These are phyloP conservation scores for Phoenicopterus ruber DNA, from an alignment of 2,113 vertebrate species.

Conservation along the genomic window DNA sequence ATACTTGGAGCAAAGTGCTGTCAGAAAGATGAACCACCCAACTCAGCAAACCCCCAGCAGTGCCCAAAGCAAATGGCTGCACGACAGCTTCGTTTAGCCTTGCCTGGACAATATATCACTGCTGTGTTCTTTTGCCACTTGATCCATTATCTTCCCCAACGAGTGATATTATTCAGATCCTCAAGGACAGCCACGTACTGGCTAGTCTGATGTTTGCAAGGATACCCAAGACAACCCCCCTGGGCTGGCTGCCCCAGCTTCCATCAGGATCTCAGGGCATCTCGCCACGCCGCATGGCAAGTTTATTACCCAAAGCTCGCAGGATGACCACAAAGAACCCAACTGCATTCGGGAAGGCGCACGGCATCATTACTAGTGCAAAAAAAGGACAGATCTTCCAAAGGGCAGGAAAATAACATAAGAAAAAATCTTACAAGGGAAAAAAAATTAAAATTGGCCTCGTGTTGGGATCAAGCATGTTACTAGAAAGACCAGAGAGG, in stretches of 20 bases:
- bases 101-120: neutral
- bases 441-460: neutral
- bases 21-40: neutral
- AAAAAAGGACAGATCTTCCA: too few relatives aligned
- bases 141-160: neutral
- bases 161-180: neutral
- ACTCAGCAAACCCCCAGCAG: neutral
- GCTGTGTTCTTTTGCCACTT: neutral
- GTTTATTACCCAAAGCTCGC: neutral
- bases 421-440: neutral
- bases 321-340: neutral
- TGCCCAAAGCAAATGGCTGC: neutral
- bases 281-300: fast-evolving
- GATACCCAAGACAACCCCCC: neutral
- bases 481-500: neutral
- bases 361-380: neutral
- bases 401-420: neutral
- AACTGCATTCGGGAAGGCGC: neutral
- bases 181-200: neutral
- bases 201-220: neutral
- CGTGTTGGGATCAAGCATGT: neutral
- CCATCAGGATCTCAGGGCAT: neutral
- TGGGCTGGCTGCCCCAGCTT: neutral
- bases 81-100: neutral
- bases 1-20: neutral